Evolutionary conservation across 2,113 vertebrate genomes (phyloP).

Genomic region (Ammodytes dubius): DNA sequence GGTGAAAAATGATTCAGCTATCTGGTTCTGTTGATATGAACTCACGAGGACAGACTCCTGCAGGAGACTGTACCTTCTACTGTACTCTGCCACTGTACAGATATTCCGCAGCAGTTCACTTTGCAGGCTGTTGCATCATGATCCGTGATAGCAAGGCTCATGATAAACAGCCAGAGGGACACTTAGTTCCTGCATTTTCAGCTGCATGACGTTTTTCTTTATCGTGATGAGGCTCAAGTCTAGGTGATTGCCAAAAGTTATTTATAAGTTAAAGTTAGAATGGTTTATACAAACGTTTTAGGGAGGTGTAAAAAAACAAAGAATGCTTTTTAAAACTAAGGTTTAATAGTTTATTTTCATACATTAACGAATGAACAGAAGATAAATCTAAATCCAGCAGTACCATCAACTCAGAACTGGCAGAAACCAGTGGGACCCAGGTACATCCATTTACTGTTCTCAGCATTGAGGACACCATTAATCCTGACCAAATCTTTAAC

Average conservation of each 20-base stretch:
- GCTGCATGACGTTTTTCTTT: constrained; percentile 27
- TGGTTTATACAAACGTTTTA: too few relatives aligned
- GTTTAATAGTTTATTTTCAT: too few relatives aligned
- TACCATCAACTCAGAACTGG: too few relatives aligned
- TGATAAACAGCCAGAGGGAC: constrained; percentile 54
- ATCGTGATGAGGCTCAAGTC: background rate
- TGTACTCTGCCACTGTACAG: constrained; percentile 53
- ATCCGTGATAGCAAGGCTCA: constrained; percentile 50
- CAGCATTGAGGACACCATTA: too few relatives aligned
- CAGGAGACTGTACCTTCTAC: constrained; percentile 39
- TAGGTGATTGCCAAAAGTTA: background rate
- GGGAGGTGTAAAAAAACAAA: too few relatives aligned
- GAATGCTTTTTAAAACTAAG: too few relatives aligned
- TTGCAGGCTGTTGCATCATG: constrained; percentile 73
- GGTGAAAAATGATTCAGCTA: background rate
- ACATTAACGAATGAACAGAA: too few relatives aligned
- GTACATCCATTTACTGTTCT: too few relatives aligned
- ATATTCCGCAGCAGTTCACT: constrained; percentile 52
- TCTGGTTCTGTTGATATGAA: constrained; percentile 28
- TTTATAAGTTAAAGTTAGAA: too few relatives aligned
- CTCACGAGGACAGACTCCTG: constrained; percentile 41
- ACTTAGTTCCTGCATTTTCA: constrained; percentile 41
- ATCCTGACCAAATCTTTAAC: too few relatives aligned
- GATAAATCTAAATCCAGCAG: too few relatives aligned
- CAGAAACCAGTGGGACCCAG: too few relatives aligned